phyloP scores from a whole-genome alignment of 2,797 vertebrate species.

The Halcyon leucocephala region DNA sequence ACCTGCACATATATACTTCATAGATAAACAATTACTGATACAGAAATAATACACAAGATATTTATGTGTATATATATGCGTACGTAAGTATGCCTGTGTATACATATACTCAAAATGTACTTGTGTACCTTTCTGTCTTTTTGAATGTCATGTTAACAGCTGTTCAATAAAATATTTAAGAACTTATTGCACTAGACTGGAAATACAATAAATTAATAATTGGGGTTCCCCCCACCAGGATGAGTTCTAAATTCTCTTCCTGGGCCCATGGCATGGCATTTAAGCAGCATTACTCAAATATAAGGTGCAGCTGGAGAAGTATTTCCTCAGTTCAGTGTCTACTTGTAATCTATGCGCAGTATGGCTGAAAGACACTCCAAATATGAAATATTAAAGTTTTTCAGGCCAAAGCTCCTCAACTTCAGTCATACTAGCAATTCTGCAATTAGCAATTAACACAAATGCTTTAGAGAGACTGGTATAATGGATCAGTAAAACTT shows the following conservation, averaged over 20 bases:
- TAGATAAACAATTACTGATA: not conserved
- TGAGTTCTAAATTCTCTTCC: not conserved
- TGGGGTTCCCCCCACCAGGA: not conserved
- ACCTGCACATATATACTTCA: not conserved
- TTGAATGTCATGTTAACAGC: not conserved
- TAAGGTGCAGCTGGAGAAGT: not conserved
- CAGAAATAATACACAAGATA: not conserved
- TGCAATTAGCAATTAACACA: not conserved
- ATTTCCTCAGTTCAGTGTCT: not conserved
- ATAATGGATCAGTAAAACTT: not conserved
- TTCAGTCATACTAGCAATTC: not conserved
- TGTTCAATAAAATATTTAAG: not conserved
- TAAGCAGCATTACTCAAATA: not conserved
- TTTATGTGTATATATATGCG: not conserved
- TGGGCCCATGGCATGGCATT: not conserved
- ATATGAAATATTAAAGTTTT: not conserved
- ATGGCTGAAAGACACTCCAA: not conserved
- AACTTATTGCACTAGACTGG: not conserved
- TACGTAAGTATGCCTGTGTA: not conserved
- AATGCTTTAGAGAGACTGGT: not conserved
- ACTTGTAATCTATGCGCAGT: not conserved
- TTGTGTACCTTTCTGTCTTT: not conserved
- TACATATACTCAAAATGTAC: not conserved
- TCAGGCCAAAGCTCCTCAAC: not conserved
- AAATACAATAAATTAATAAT: not conserved